These are phyloP conservation scores for Dasyprocta punctata DNA, from an alignment of 2,113 vertebrate species.

Conservation along the genomic window DNA sequence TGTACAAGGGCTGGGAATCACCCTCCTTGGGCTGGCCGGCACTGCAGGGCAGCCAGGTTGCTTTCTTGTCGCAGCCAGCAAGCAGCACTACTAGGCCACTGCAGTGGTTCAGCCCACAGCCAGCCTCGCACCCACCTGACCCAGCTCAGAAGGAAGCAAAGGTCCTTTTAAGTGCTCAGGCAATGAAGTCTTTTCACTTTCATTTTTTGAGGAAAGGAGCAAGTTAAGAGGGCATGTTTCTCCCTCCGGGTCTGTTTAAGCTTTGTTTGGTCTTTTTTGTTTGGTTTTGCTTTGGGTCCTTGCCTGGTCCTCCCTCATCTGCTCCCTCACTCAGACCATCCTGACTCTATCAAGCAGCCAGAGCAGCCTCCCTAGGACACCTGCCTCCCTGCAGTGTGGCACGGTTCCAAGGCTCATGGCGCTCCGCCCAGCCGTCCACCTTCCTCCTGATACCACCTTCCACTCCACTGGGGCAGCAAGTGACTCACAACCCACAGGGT, in stretches of 20 bases:
- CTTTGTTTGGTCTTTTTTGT: not conserved
- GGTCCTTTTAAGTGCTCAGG: too few relatives aligned
- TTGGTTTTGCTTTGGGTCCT: not conserved
- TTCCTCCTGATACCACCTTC: not conserved
- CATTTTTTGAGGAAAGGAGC: not conserved
- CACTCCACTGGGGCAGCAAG: not conserved
- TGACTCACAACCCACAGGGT: not conserved
- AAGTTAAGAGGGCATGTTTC: not conserved
- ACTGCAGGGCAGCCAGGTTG: not conserved
- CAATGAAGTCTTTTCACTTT: not conserved
- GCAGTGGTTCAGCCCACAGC: not conserved
- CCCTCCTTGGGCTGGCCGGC: not conserved
- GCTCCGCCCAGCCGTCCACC: not conserved
- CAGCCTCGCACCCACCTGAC: not conserved
- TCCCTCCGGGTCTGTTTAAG: not conserved
- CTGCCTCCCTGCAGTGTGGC: rapidly evolving
- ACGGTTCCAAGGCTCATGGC: not conserved
- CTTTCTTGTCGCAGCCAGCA: not conserved
- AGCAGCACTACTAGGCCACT: not conserved
- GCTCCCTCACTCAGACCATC: not conserved
- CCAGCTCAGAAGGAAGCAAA: not conserved
- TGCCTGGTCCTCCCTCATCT: not conserved
- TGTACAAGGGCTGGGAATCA: not conserved
- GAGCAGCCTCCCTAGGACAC: not conserved
- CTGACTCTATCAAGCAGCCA: not conserved